Evolutionary conservation across 2,888 invertebrate species (phyloP), one percentile per base, ranked within the genome.

Genomic region (Venusia cambrica): DNA sequence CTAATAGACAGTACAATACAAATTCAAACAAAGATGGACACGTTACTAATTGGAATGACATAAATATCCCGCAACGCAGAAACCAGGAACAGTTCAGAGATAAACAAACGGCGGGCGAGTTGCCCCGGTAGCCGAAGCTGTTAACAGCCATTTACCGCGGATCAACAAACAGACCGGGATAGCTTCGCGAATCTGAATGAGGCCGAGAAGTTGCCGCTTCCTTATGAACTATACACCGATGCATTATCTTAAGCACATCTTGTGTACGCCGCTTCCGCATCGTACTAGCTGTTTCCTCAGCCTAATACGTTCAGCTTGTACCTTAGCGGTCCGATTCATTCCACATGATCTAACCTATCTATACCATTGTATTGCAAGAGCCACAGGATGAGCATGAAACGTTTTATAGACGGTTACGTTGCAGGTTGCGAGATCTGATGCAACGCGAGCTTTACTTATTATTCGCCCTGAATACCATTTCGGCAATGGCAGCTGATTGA

Each of bases 391-490:
- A 34, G 19, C 32, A 41, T 43, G 37, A 45, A 48, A 25, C 31
- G 32, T 17, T 45, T 35, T 38, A 46, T 37, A 27, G 40, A 39
- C 20, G 30, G 26, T 31, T 35, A 29, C 30, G 15, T 18, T 20
- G 11, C 33, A 24, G 13, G 10, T 18, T 33, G 17, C 32, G 18
- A 26, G 12, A 24, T 34, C 25, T 40, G 42, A 38, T 34, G 48
- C 34, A 45, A 40, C 31, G 13, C 27, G 35, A 30, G 29, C 38
- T 35, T 52, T 45, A 40, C 43, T 46, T 43, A 52, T 44, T 44
- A 38, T 38, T 12, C 37, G 44, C 24, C 41, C 47, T 38, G 27
- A 48, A 48, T 46, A 31, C 39, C 22, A 28, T 34, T 35, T 21
- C 35, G 31, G 27, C 29, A 35, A 17, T 20, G 24, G 16, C 18